Base-by-base conservation (phyloP, 2,113 vertebrate species). In the Danionella cerebrum region DNA sequence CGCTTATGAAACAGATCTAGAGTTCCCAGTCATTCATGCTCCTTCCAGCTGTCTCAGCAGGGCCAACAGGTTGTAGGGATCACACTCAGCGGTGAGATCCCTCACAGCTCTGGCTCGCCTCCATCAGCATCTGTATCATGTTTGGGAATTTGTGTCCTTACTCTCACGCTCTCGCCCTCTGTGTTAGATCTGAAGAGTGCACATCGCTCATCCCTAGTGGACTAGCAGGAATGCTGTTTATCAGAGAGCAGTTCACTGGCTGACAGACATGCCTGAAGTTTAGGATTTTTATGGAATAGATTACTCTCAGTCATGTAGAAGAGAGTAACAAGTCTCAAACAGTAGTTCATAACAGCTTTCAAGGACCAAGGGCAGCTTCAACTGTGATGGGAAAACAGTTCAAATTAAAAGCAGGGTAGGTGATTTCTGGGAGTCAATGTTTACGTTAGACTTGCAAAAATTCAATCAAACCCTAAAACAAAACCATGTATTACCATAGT, bases 31-130 rank as follows among this genome's bases (percentile, higher is more conserved):
- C 66, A n/a, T n/a, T n/a, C n/a, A n/a, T n/a, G n/a, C n/a, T n/a
- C n/a, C n/a, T 51, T 33, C 53, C 38, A 47, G 35, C 35, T 19
- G 16, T 52, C 21, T 38, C 62, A 59, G 51, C 62, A 21, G 38
- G 35, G 66, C 60, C 63, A 65, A 70, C 67, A 74, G 67, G 63
- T 70, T 67, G 68, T 48, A 59, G 38, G 47, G 63, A 68, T 75
- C 69, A 67, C 64, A 67, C 68, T 67, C 64, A 10, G 12, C 18
- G 44, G 50, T 33, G 51, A 70, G 63, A 70, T 73, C 63, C 64
- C 59, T 76, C 63, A 67, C 57, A 54, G 35, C 22, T 24, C 44
- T 68, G 59, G 36, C 67, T 42, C 27, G 14, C 18, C 50, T 41
- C 16, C 35, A 63, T 41, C 63, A 52, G 55, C 75, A 77, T 69